Percentiles rank a stretch among this genome's conserved stretches.
Evolutionary conservation across 2,113 vertebrate species (phyloP).

Genomic region (Quiscalus mexicanus): DNA sequence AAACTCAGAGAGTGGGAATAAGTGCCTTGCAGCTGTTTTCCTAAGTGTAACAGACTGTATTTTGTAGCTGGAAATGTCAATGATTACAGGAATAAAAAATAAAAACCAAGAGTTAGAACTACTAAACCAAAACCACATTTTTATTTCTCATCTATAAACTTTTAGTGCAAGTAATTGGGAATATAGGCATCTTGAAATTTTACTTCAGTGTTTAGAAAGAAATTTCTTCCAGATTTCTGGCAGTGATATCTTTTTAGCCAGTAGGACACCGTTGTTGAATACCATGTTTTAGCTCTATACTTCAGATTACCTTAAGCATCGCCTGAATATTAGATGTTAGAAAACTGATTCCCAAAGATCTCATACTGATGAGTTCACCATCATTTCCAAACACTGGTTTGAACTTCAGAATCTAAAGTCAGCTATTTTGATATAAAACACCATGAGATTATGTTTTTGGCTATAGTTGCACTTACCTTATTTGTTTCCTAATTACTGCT

Average conservation of each 20-base stretch:
- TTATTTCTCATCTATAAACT: slow-evolving; percentile 39
- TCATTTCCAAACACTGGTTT: not conserved
- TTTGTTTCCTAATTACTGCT: not conserved
- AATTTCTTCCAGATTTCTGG: not conserved
- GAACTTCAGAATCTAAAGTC: not conserved
- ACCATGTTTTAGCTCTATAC: not conserved
- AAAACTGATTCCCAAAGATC: not conserved
- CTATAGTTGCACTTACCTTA: not conserved
- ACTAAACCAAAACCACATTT: slow-evolving; percentile 13
- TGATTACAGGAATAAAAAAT: slow-evolving; percentile 9
- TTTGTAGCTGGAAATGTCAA: slow-evolving; percentile 20
- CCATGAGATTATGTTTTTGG: not conserved
- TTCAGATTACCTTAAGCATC: not conserved
- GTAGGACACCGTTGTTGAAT: not conserved
- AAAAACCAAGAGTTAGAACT: not conserved
- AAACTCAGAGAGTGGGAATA: not conserved
- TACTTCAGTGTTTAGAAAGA: not conserved
- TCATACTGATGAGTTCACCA: not conserved
- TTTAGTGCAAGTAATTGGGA: slow-evolving; percentile 36
- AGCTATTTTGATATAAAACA: not conserved
- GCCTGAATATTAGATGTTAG: not conserved
- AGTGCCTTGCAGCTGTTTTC: not conserved
- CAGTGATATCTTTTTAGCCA: not conserved
- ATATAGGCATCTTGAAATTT: slow-evolving; percentile 39
- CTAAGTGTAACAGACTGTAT: not conserved